Conservation (phyloP, 23 tunicate genomes). For the Halocynthia roretzi region DNA sequence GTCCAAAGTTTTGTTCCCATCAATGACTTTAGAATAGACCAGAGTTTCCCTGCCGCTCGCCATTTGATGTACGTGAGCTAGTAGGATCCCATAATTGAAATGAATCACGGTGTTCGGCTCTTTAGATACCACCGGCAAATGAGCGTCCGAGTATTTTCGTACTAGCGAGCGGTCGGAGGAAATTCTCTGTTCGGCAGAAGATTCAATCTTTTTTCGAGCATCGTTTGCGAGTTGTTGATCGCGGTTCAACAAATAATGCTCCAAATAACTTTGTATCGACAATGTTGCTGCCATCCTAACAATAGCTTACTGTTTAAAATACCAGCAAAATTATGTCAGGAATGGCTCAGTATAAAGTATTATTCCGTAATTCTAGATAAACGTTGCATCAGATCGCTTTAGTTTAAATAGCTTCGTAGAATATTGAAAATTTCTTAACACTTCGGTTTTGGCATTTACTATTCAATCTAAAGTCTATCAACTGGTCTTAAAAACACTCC, state of each 20-base stretch:
- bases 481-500: too few relatives aligned
- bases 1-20: constrained; percentile 42
- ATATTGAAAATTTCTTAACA: too few relatives aligned
- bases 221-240: neutral
- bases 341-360: too few relatives aligned
- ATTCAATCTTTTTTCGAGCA: neutral
- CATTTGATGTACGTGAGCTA: constrained; percentile 48
- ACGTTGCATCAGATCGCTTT: too few relatives aligned
- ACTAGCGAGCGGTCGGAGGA: neutral
- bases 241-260: constrained; percentile 39
- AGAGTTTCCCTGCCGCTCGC: constrained; percentile 41
- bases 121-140: neutral
- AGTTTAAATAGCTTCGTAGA: too few relatives aligned
- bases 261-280: constrained; percentile 47
- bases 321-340: too few relatives aligned
- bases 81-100: constrained; percentile 27
- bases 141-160: neutral
- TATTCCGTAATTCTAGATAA: too few relatives aligned
- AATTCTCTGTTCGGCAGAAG: neutral
- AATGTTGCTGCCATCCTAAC: constrained; percentile 49
- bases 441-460: too few relatives aligned
- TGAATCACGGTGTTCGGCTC: neutral
- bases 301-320: too few relatives aligned
- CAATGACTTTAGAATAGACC: constrained; percentile 37
- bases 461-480: too few relatives aligned